Evolutionary conservation across 2,888 invertebrate species (phyloP), one percentile per base, ranked within the genome.

Genomic region (Aleiodes leptofemur): DNA sequence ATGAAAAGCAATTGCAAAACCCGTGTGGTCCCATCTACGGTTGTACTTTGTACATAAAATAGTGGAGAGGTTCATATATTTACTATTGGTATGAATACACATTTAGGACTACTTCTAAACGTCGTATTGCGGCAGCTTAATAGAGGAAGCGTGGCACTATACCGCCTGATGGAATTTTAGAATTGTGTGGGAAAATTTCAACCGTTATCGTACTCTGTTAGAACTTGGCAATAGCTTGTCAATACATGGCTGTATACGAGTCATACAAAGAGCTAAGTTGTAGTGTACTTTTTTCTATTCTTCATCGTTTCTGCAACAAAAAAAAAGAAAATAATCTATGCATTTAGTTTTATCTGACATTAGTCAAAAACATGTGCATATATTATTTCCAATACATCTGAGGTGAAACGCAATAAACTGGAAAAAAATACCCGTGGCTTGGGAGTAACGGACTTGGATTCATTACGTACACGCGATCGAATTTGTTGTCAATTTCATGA

Each of bases 381-480:
- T 23, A 23, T 55, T 56, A 56, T 38, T 69, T 56, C 7, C 14
- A n/a, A 3, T 48, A n/a, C n/a, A n/a, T 38, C 7, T 16, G 5
- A 56, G n/a, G 48, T 38, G 43, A 56, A n/a, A 69, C 38, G 53
- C 4, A 69, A 69, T 43, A 38, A 61, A 61, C 61, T 16, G 61
- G 43, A 61, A 61, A 38, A 61, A 61, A 14, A 38, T 43, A 6
- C 38, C 14, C 13, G 14, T 14, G 38, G 43, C 61, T 14, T 16
- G 14, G 2, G 61, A 61, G 74, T 84, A 84, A 85, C 84, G 83
- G 84, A 81, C 82, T 82, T 77, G 73, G 79, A 77, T 84, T 82
- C 82, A 81, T 84, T 85, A 85, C 82, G 77, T 79, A 81, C 83
- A 84, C 81, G 85, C 84, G 82, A 86, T 85, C 82, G 80, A 76